These are phyloP conservation scores for Chionis minor DNA, from an alignment of 2,113 vertebrate species.

Conservation along the genomic window DNA sequence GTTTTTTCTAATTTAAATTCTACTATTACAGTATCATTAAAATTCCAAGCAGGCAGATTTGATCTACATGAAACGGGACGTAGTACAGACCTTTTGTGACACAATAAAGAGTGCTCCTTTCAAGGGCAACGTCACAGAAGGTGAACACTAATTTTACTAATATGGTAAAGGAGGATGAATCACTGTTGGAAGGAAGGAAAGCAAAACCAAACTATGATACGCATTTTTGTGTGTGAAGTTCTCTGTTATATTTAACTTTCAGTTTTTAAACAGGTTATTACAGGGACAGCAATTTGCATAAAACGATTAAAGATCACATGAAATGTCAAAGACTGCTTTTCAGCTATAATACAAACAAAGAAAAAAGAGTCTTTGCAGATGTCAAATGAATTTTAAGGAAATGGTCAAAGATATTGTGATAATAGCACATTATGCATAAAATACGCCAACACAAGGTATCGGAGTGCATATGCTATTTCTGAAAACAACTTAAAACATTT, in stretches of 20 bases:
- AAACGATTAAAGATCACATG: conserved; percentile 21
- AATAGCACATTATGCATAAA: background rate
- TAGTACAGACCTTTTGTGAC: background rate
- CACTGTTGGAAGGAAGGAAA: background rate
- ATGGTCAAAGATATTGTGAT: background rate
- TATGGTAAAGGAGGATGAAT: conserved; percentile 22
- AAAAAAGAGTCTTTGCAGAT: background rate
- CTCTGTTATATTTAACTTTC: background rate
- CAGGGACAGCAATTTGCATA: conserved; percentile 13
- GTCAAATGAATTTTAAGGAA: conserved; percentile 22
- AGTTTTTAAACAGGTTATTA: conserved; percentile 30
- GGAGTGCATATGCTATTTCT: background rate
- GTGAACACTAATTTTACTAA: conserved; percentile 42
- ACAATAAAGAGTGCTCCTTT: conserved; percentile 51
- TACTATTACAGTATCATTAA: conserved; percentile 43
- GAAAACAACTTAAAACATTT: background rate
- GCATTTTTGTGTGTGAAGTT: background rate
- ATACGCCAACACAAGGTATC: background rate
- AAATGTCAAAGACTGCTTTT: background rate
- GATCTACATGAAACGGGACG: background rate
- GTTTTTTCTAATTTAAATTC: conserved; percentile 57
- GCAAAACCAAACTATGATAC: background rate
- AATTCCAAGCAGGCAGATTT: conserved; percentile 53
- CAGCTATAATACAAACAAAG: background rate
- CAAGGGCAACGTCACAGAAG: conserved; percentile 28